Evolutionary conservation across 2,888 invertebrate genomes (phyloP).

Genomic region (Cynaeus angustus): DNA sequence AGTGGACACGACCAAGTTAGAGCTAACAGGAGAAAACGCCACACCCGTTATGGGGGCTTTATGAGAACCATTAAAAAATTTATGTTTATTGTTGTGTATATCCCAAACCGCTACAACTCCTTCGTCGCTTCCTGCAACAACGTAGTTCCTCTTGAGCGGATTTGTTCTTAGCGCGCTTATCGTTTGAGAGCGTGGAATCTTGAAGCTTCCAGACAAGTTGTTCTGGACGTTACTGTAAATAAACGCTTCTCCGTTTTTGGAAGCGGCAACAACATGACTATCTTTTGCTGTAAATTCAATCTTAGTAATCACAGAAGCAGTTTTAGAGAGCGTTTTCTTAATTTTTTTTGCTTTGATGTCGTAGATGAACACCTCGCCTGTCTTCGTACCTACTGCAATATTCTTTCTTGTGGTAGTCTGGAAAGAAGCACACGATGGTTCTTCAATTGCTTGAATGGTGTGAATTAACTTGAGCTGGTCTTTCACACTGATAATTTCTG

Average conservation of each 20-base stretch:
- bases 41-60: conserved; percentile 76
- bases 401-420: conserved; percentile 66
- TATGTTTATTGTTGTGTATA: conserved; percentile 63
- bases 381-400: conserved; percentile 65
- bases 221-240: conserved; percentile 65
- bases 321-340: conserved; percentile 64
- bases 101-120: conserved; percentile 69
- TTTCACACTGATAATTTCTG: conserved; percentile 68
- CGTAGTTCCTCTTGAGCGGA: conserved; percentile 63
- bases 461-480: conserved; percentile 65
- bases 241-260: conserved; percentile 65
- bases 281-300: conserved; percentile 67
- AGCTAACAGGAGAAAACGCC: conserved; percentile 74
- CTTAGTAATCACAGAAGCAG: conserved; percentile 61
- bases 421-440: conserved; percentile 68
- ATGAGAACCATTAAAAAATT: conserved; percentile 69
- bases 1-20: conserved; percentile 74
- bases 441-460: conserved; percentile 64
- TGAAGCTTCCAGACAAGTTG: conserved; percentile 61
- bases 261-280: conserved; percentile 66
- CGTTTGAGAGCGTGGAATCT: conserved; percentile 65
- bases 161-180: conserved; percentile 65
- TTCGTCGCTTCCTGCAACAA: conserved; percentile 67
- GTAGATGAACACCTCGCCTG: conserved; percentile 66
- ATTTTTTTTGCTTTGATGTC: conserved; percentile 66